Percentiles rank a stretch among this genome's conserved stretches.
Conservation (phyloP, 2,797 vertebrate species). For the Syndactyla subalaris region DNA sequence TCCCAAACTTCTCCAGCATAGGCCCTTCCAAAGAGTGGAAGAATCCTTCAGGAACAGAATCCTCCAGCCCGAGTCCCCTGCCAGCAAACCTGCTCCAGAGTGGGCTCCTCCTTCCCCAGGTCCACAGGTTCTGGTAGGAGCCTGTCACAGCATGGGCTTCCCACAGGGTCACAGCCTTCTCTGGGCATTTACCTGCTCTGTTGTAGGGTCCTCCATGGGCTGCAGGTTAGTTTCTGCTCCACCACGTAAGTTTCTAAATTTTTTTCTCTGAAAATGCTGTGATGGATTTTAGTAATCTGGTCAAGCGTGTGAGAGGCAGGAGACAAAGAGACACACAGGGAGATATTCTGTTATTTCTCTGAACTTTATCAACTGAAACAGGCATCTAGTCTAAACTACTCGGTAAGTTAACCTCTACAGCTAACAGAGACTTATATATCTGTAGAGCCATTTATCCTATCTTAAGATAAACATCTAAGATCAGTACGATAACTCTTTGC, state of each 20-base stretch:
- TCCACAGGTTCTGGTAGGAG: neutral
- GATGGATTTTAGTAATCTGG: accelerated
- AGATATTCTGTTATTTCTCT: neutral
- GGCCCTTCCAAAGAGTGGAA: neutral
- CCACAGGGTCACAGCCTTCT: neutral
- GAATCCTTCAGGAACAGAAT: neutral
- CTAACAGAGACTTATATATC: neutral
- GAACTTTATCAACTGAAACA: neutral
- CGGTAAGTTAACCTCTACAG: neutral
- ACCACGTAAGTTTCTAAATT: neutral
- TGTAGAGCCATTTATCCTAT: neutral
- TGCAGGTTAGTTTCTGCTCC: neutral
- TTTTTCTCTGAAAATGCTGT: neutral
- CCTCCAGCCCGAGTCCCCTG: neutral
- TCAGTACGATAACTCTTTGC: neutral
- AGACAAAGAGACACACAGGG: neutral
- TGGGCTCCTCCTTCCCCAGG: neutral
- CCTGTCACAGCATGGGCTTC: neutral
- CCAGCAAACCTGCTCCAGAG: neutral
- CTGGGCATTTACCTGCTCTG: neutral
- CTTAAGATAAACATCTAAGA: neutral
- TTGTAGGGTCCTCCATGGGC: neutral
- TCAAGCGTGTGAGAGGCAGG: accelerated
- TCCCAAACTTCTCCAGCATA: neutral
- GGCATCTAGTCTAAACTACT: neutral